phyloP scores from a whole-genome alignment of 2,888 invertebrate genomes.

The Hirtodrosophila duncani region DNA sequence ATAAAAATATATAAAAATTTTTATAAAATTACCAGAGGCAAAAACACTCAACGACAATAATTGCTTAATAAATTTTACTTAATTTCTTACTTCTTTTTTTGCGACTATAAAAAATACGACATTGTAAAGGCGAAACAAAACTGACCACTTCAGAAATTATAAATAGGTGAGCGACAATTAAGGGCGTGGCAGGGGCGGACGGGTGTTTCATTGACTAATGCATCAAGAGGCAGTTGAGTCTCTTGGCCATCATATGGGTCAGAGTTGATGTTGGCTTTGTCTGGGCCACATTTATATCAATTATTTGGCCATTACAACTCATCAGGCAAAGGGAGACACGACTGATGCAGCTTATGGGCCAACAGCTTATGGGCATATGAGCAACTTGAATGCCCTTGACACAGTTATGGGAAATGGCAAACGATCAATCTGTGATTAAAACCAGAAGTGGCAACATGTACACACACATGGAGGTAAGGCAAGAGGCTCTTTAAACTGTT shows the following conservation, averaged over 20 bases:
- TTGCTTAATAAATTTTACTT: slow-evolving; percentile 50
- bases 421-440: slow-evolving; percentile 31
- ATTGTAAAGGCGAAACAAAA: slow-evolving; percentile 24
- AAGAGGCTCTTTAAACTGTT: slow-evolving; percentile 21
- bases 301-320: slow-evolving; percentile 58
- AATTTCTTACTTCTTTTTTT: slow-evolving; percentile 16
- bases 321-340: slow-evolving; percentile 29
- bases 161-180: slow-evolving; percentile 1
- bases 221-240: slow-evolving; percentile 5
- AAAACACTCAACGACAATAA: slow-evolving; percentile 25
- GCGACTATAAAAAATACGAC: too few species aligned
- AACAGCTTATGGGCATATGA: slow-evolving; percentile 27
- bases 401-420: slow-evolving; percentile 43
- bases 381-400: slow-evolving; percentile 43
- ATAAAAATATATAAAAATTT: slow-evolving; percentile 1
- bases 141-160: too few species aligned
- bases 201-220: slow-evolving; percentile 14
- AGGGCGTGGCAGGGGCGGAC: neutral
- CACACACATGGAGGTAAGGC: neutral
- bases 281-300: slow-evolving; percentile 51
- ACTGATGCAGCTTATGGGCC: slow-evolving; percentile 23
- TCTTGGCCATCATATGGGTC: slow-evolving; percentile 3
- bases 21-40: slow-evolving; percentile 4
- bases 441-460: slow-evolving; percentile 11
- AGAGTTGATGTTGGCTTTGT: slow-evolving; percentile 1